Evolutionary conservation across 2,113 vertebrate genomes (phyloP).

Genomic region (Cyprinodon brontotheroides): DNA sequence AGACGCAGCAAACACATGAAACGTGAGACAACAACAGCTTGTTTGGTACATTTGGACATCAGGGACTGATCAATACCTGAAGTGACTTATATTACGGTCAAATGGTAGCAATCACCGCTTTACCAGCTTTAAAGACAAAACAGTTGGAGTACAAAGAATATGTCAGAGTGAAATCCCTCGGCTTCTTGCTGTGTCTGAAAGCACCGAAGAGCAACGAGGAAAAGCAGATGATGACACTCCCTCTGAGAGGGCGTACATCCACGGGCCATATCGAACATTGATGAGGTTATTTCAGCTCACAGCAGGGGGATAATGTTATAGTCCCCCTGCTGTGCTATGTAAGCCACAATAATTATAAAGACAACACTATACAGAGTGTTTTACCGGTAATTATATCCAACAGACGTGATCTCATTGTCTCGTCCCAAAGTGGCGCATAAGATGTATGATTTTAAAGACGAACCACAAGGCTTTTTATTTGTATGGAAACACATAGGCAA

Average conservation of each 20-base stretch:
- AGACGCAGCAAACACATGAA: slow-evolving; percentile 26
- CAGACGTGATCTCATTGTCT: slow-evolving; percentile 69
- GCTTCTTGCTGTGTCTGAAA: neutral
- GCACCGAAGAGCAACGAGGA: slow-evolving; percentile 29
- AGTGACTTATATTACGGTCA: slow-evolving; percentile 35
- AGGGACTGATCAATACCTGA: slow-evolving; percentile 36
- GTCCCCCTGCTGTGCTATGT: slow-evolving; percentile 48
- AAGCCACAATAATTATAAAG: slow-evolving; percentile 58
- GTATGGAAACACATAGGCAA: neutral
- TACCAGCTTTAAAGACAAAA: slow-evolving; percentile 20
- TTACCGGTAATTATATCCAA: slow-evolving; percentile 68
- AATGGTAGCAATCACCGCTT: slow-evolving; percentile 28
- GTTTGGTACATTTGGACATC: slow-evolving; percentile 21
- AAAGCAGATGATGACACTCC: slow-evolving; percentile 23
- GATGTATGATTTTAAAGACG: slow-evolving; percentile 38
- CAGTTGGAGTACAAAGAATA: neutral
- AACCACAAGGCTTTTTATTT: slow-evolving; percentile 24
- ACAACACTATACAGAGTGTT: slow-evolving; percentile 44
- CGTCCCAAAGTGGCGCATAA: slow-evolving; percentile 15
- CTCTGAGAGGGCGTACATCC: slow-evolving; percentile 11
- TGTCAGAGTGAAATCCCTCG: neutral
- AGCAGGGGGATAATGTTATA: slow-evolving; percentile 54
- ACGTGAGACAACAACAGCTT: slow-evolving; percentile 43
- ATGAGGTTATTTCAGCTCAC: slow-evolving; percentile 56
- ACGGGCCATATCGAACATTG: slow-evolving; percentile 28